phyloP scores from a whole-genome alignment of 2,797 vertebrate species.

The Helicolenus hilgendorfi region DNA sequence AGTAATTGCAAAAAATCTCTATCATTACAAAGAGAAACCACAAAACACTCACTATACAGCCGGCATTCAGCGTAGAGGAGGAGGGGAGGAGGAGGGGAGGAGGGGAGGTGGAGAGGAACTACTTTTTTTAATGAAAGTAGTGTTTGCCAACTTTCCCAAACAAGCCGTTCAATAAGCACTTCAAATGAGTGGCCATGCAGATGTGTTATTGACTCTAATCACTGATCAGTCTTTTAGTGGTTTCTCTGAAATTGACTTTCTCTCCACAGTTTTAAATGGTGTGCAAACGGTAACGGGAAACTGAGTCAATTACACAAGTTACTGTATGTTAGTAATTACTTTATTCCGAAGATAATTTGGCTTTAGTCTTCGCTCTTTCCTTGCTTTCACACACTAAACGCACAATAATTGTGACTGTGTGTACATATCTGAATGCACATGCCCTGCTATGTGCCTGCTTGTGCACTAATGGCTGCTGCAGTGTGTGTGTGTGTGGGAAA shows the following conservation, averaged over 20 bases:
- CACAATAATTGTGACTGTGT: neutral
- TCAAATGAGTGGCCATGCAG: conserved; percentile 71
- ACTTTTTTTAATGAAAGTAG: conserved; percentile 57
- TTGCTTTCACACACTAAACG: conserved; percentile 6
- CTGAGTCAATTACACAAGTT: conserved; percentile 56
- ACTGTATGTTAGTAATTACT: conserved; percentile 68
- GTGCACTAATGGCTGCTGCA: conserved; percentile 38
- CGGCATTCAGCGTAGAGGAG: conserved; percentile 6
- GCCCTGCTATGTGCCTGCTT: conserved; percentile 32
- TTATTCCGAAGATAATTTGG: conserved; percentile 42
- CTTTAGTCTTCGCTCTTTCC: neutral
- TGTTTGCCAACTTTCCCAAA: conserved; percentile 74
- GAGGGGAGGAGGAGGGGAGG: neutral
- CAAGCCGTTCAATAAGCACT: conserved; percentile 76
- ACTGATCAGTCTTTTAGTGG: conserved; percentile 77
- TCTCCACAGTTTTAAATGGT: conserved; percentile 53
- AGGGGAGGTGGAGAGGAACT: neutral
- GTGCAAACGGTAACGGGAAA: conserved; percentile 60
- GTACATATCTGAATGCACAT: neutral
- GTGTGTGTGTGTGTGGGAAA: conserved; percentile 35
- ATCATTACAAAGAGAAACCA: conserved; percentile 72
- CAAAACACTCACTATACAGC: conserved; percentile 55
- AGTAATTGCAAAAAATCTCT: conserved; percentile 74
- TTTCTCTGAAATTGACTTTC: conserved; percentile 70
- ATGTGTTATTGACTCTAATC: conserved; percentile 76